Evolutionary conservation across 2,113 vertebrate genomes (phyloP).

Genomic region (Tragelaphus buxtoni): DNA sequence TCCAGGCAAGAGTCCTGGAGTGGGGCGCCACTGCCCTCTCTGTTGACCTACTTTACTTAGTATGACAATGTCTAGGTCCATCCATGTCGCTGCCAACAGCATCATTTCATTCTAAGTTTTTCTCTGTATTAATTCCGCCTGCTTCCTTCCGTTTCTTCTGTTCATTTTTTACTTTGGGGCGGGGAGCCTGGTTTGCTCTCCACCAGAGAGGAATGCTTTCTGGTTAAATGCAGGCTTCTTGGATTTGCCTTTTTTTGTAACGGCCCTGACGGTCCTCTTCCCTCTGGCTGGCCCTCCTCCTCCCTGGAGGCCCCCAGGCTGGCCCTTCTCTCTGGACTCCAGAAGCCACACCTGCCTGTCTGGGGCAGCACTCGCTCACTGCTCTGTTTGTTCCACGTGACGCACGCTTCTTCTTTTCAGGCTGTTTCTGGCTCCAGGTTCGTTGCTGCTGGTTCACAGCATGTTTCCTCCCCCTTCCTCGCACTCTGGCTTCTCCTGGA

Average conservation of each 20-base stretch:
- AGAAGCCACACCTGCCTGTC: accelerated
- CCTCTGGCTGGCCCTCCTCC: background rate
- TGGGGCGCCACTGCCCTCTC: no score
- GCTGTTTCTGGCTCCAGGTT: no score
- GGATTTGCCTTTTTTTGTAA: background rate
- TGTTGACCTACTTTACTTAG: background rate
- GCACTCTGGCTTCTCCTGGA: accelerated
- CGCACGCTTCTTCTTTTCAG: background rate
- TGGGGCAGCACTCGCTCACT: accelerated
- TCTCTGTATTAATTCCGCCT: background rate
- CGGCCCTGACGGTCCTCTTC: background rate
- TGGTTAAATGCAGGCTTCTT: background rate
- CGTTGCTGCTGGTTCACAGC: accelerated
- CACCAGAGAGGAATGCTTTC: background rate
- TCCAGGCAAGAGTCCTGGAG: no score
- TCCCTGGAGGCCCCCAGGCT: background rate
- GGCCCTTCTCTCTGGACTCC: background rate
- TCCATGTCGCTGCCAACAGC: background rate
- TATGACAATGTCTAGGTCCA: background rate
- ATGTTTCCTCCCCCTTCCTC: no score
- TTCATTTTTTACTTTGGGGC: background rate
- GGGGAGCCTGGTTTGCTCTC: background rate
- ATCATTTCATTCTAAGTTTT: background rate
- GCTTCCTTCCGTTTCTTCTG: background rate
- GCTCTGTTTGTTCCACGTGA: accelerated